Evolutionary conservation across 2,888 invertebrate species (phyloP).

Genomic region (Boloria euphrosyne): DNA sequence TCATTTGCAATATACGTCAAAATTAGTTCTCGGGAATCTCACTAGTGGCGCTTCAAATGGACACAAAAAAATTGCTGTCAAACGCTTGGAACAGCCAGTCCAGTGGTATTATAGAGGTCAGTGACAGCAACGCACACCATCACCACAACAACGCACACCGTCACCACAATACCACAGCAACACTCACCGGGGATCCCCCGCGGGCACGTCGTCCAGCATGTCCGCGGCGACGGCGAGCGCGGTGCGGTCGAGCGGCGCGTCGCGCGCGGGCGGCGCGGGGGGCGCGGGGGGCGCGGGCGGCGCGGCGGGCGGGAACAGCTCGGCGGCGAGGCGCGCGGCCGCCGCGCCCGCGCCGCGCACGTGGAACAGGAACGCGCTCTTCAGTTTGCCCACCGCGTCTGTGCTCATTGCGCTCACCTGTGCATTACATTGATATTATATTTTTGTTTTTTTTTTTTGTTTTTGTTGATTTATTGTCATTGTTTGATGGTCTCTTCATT

Average conservation of each 20-base stretch:
- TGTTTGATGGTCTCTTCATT: too few species aligned
- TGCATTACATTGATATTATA: slow-evolving; percentile 3
- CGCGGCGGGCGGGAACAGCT: slow-evolving; percentile 64
- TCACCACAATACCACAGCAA: too few species aligned
- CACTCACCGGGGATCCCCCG: slow-evolving; percentile 87
- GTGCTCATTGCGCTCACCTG: slow-evolving; percentile 61
- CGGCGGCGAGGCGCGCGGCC: slow-evolving; percentile 50
- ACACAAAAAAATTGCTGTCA: too few species aligned
- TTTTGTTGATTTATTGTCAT: too few species aligned
- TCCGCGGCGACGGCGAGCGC: slow-evolving; percentile 62
- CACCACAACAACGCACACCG: too few species aligned
- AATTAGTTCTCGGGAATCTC: too few species aligned
- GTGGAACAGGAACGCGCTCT: slow-evolving; percentile 90
- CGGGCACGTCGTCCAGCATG: slow-evolving; percentile 93
- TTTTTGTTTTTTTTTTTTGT: background rate
- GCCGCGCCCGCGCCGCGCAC: slow-evolving; percentile 78
- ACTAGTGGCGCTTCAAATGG: too few species aligned
- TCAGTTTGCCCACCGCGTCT: slow-evolving; percentile 79
- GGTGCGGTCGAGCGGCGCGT: slow-evolving; percentile 60
- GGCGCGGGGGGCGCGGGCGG: slow-evolving; percentile 58
- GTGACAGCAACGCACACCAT: too few species aligned
- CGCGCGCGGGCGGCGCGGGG: slow-evolving; percentile 55
- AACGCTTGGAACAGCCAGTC: too few species aligned
- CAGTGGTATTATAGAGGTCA: too few species aligned
- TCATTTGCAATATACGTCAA: too few species aligned